These are phyloP conservation scores for Augochlora pura DNA, from an alignment of 1,140 invertebrate genomes.

Conservation along the genomic window DNA sequence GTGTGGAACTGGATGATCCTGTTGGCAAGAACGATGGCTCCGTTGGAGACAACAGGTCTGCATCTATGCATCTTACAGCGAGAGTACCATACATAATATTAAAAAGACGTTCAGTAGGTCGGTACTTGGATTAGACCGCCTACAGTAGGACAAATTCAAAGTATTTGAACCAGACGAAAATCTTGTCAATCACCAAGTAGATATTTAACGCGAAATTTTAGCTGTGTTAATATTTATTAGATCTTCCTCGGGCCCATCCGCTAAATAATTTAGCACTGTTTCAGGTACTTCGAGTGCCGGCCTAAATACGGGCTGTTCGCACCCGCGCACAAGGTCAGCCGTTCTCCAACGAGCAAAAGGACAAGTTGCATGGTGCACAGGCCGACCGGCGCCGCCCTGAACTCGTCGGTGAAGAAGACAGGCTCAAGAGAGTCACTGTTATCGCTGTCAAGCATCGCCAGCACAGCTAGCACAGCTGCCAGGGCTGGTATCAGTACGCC, in stretches of 20 bases:
- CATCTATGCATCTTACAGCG: conserved; percentile 10
- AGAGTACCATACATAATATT: too few relatives aligned
- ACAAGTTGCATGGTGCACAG: conserved; percentile 83
- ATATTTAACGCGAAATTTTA: not conserved
- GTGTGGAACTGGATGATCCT: conserved; percentile 96
- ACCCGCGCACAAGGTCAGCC: conserved; percentile 91
- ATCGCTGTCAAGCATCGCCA: conserved; percentile 87
- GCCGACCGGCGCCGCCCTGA: conserved; percentile 80
- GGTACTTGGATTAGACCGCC: too few relatives aligned
- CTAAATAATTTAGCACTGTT: conserved; percentile 60
- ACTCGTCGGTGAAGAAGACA: conserved; percentile 83
- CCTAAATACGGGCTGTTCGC: conserved; percentile 96
- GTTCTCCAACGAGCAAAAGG: conserved; percentile 88
- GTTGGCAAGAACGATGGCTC: conserved; percentile 97
- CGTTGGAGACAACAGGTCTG: conserved; percentile 90
- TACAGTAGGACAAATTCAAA: too few relatives aligned
- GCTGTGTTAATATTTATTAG: conserved; percentile 9
- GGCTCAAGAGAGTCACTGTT: conserved; percentile 93
- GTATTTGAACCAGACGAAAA: too few relatives aligned
- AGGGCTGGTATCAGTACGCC: conserved; percentile 79
- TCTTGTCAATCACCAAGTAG: too few relatives aligned
- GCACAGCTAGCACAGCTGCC: conserved; percentile 74
- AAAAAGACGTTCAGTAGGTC: too few relatives aligned
- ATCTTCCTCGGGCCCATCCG: not conserved
- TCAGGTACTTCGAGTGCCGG: conserved; percentile 96